Percentiles rank a stretch among this genome's conserved stretches.
phyloP scores from a whole-genome alignment of 2,888 invertebrate species.

The Polymixis flavicincta region DNA sequence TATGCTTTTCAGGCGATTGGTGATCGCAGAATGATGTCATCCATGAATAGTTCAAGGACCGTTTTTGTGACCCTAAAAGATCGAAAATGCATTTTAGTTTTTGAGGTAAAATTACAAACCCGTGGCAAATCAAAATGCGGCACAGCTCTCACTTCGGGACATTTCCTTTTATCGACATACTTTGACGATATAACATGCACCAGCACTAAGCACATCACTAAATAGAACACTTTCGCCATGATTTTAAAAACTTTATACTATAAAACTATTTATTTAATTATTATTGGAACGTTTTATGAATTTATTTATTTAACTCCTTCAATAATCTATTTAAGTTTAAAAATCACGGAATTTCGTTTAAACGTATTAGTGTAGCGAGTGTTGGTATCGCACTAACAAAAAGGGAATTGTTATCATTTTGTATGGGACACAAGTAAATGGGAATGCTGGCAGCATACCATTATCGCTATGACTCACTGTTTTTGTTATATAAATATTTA shows the following conservation, averaged over 20 bases:
- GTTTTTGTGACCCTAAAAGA: neutral
- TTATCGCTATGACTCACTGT: conserved; percentile 83
- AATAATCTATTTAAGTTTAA: conserved; percentile 18
- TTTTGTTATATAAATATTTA: conserved; percentile 68
- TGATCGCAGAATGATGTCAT: conserved; percentile 21
- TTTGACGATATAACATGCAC: conserved; percentile 68
- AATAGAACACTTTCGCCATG: conserved; percentile 66
- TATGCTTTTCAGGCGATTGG: conserved; percentile 1
- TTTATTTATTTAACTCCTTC: conserved; percentile 21
- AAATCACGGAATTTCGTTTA: conserved; percentile 34
- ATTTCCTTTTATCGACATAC: conserved; percentile 92
- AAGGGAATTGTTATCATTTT: conserved; percentile 88
- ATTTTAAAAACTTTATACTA: conserved; percentile 49
- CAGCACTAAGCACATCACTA: conserved; percentile 70
- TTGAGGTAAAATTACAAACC: conserved; percentile 83
- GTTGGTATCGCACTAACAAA: conserved; percentile 84
- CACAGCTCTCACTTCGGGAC: conserved; percentile 94
- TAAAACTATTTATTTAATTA: neutral
- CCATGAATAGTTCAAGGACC: neutral
- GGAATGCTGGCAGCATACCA: conserved; percentile 84
- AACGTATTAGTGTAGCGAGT: conserved; percentile 80
- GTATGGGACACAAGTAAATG: conserved; percentile 87
- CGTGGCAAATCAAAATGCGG: conserved; percentile 94
- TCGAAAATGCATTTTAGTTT: neutral
- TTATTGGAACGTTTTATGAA: neutral